phyloP scores from a whole-genome alignment of 2,888 invertebrate species.

The Trilocha varians region DNA sequence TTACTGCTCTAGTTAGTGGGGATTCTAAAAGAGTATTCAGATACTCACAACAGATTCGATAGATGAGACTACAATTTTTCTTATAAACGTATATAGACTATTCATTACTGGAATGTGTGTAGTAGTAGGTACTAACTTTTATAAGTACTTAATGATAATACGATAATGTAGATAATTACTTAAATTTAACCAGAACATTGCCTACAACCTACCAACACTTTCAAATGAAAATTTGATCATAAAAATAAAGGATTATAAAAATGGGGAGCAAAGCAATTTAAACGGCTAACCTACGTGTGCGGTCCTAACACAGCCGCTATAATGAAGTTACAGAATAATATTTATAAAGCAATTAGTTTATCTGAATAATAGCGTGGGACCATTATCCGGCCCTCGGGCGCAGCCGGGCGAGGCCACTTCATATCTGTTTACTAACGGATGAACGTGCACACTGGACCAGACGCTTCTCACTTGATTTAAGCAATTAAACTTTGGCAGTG shows the following conservation, averaged over 20 bases:
- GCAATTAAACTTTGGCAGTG: slow-evolving; percentile 37
- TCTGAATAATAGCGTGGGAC: slow-evolving; percentile 43
- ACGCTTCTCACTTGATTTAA: slow-evolving; percentile 31
- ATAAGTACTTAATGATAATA: too few species aligned
- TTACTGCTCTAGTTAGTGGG: too few species aligned
- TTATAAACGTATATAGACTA: too few species aligned
- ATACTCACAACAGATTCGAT: too few species aligned
- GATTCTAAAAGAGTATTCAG: too few species aligned
- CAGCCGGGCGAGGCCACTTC: slow-evolving; percentile 16
- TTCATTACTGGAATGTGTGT: too few species aligned
- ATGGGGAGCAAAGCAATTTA: slow-evolving; percentile 16
- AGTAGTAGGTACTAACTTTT: too few species aligned
- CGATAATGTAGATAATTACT: too few species aligned
- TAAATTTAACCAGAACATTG: too few species aligned
- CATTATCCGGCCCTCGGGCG: slow-evolving; percentile 32
- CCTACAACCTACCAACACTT: too few species aligned
- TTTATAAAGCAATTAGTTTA: slow-evolving; percentile 57
- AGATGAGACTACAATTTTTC: too few species aligned
- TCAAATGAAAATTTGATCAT: too few species aligned
- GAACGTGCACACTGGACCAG: slow-evolving; percentile 30
- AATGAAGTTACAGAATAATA: slow-evolving; percentile 43
- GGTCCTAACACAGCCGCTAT: slow-evolving; percentile 26
- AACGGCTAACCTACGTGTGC: slow-evolving; percentile 27
- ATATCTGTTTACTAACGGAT: slow-evolving; percentile 39
- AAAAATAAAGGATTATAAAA: background rate